These are phyloP conservation scores for Neodiprion pinetum DNA, from an alignment of 1,140 invertebrate species.

Conservation along the genomic window DNA sequence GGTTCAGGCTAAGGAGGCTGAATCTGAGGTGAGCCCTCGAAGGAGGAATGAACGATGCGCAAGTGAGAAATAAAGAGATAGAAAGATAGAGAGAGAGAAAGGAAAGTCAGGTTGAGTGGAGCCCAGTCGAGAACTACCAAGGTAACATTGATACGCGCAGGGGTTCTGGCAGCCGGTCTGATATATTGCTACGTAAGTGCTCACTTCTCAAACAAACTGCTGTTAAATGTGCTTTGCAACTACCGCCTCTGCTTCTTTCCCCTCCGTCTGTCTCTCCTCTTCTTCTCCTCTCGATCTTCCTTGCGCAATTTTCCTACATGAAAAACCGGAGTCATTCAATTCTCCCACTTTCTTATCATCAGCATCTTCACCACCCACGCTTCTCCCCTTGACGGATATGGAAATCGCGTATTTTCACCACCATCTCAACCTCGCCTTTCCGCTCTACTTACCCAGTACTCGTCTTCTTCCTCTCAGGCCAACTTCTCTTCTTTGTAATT, in stretches of 20 bases:
- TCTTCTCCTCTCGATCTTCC: not conserved
- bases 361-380: not conserved
- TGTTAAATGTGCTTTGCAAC: conserved; percentile 15
- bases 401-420: not conserved
- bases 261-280: not conserved
- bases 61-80: not conserved
- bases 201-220: conserved; percentile 12
- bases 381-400: not conserved
- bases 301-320: not conserved
- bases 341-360: not conserved
- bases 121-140: not conserved
- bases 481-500: no score
- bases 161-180: conserved; percentile 14
- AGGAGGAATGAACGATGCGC: not conserved
- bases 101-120: not conserved
- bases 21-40: not conserved
- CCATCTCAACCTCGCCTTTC: no score
- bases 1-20: not conserved
- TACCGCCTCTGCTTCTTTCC: conserved; percentile 1
- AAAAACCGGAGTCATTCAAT: not conserved
- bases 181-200: conserved; percentile 19
- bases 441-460: no score
- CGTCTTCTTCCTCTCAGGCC: no score
- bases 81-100: not conserved
- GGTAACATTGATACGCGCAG: conserved; percentile 4